Evolutionary conservation across 1,140 invertebrate genomes (phyloP).

Genomic region (Diabrotica undecimpunctata): DNA sequence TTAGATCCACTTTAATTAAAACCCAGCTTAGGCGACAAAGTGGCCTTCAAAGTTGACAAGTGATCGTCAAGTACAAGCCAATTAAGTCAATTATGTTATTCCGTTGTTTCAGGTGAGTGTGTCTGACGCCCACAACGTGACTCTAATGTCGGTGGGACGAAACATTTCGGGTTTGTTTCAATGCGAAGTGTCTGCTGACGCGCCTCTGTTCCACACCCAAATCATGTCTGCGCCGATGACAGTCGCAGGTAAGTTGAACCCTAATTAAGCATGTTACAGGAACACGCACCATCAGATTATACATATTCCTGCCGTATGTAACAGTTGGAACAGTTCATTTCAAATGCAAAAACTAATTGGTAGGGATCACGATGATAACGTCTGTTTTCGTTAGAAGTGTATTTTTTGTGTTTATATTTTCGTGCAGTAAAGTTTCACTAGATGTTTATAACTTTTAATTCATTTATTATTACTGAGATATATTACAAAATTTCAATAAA

Average conservation of each 20-base stretch:
- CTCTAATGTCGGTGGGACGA: conserved; percentile 53
- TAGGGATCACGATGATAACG: too few relatives aligned
- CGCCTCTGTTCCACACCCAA: conserved; percentile 66
- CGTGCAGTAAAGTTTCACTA: too few relatives aligned
- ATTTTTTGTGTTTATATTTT: too few relatives aligned
- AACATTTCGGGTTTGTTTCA: conserved; percentile 66
- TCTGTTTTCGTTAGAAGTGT: too few relatives aligned
- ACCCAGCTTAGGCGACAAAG: neutral
- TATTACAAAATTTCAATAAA: too few relatives aligned
- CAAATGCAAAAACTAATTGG: too few relatives aligned
- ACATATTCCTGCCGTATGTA: too few relatives aligned
- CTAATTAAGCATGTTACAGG: too few relatives aligned
- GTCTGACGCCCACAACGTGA: conserved; percentile 55
- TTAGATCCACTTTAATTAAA: neutral
- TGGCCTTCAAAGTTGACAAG: neutral
- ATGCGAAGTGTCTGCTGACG: conserved; percentile 72
- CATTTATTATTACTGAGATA: too few relatives aligned
- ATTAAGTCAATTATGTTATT: conserved; percentile 1
- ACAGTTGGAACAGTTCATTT: too few relatives aligned
- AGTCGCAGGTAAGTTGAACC: conserved; percentile 62
- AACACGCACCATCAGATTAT: too few relatives aligned
- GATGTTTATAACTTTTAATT: too few relatives aligned
- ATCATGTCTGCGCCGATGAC: conserved; percentile 59
- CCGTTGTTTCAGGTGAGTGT: conserved; percentile 49
- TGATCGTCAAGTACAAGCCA: neutral